Evolutionary conservation across 2,797 vertebrate species (phyloP), one percentile per base, ranked within the genome.

Genomic region (Muscicapa comitata): DNA sequence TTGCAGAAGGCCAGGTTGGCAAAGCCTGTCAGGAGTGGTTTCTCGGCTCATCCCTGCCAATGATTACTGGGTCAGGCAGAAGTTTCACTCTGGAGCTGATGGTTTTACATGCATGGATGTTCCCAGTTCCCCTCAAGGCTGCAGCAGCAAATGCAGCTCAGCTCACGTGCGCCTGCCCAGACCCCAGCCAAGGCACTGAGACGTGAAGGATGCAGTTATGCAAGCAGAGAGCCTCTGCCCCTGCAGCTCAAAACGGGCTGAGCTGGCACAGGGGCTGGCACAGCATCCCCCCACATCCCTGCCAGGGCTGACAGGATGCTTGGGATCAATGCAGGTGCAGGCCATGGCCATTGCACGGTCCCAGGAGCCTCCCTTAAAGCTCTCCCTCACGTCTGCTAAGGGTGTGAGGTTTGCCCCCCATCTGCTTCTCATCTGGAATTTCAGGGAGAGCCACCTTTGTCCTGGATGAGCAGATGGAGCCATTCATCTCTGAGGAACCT

Each of bases 21-120:
- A 71, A 71, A 91, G 68, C 35, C 75, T 89, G 35, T 66, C 79
- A 73, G 59, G 86, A 90, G 76, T 1, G 6, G 84, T 88, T 82
- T 92, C 75, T 89, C 63, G 6, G 7, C 58, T 91, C 71, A 77
- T 79, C 75, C 79, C 71, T 80, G 88, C 88, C 88, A 88, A 40
- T 26, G 72, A 93, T 95, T 89, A 90, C 75, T 75, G 91, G 94
- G 95, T 93, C 94, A 95, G 93, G 87, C 31, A 10, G 88, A 93
- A 94, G 85, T 93, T 95, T 95, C 57, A 40, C 74, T 95, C 76
- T 0, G 0, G 81, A 95, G 90, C 57, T 85, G 83, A 94, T 71
- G 92, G 88, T 68, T 96, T 95, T 96, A 83, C 87, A 94, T 94
- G 92, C 93, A 93, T 91, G 94, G 94, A 95, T 96, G 94, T 95